Evolutionary conservation across 2,888 invertebrate species (phyloP).

Genomic region (Apocheima hispidaria): DNA sequence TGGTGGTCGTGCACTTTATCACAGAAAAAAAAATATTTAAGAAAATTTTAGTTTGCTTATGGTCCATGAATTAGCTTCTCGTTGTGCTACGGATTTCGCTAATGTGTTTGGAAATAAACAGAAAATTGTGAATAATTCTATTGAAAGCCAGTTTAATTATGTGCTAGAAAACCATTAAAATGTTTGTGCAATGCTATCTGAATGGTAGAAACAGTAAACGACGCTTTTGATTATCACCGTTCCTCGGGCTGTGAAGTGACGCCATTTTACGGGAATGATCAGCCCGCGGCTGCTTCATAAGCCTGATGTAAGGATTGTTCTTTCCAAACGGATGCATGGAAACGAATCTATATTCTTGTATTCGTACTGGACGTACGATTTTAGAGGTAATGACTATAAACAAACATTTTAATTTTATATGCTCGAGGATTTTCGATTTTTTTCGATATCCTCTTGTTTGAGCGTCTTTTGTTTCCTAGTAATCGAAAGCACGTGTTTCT

Average conservation of each 20-base stretch:
- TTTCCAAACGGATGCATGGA: conserved; percentile 82
- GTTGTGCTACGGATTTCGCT: conserved; percentile 76
- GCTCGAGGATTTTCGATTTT: conserved; percentile 69
- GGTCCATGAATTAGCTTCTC: conserved; percentile 82
- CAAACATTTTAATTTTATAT: conserved; percentile 62
- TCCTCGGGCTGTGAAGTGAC: conserved; percentile 84
- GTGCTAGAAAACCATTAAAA: conserved; percentile 62
- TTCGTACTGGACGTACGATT: conserved; percentile 85
- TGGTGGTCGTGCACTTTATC: conserved; percentile 53
- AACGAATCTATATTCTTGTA: conserved; percentile 80
- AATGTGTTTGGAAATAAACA: conserved; percentile 85
- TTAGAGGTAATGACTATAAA: conserved; percentile 72
- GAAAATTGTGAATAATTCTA: conserved; percentile 62
- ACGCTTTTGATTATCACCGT: conserved; percentile 78
- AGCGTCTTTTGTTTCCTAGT: conserved; percentile 82
- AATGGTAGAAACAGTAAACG: conserved; percentile 63
- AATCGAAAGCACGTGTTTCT: conserved; percentile 76
- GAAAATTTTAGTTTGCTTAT: conserved; percentile 69
- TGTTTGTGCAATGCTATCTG: conserved; percentile 66
- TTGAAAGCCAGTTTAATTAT: conserved; percentile 61
- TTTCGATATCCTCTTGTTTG: conserved; percentile 78
- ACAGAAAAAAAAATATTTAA: conserved; percentile 57
- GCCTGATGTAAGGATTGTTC: conserved; percentile 82
- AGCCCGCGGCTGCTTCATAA: conserved; percentile 84
- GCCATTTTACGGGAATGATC: conserved; percentile 87